Conservation (phyloP, 1,140 invertebrate genomes). For the Aphaenogaster rudis region DNA sequence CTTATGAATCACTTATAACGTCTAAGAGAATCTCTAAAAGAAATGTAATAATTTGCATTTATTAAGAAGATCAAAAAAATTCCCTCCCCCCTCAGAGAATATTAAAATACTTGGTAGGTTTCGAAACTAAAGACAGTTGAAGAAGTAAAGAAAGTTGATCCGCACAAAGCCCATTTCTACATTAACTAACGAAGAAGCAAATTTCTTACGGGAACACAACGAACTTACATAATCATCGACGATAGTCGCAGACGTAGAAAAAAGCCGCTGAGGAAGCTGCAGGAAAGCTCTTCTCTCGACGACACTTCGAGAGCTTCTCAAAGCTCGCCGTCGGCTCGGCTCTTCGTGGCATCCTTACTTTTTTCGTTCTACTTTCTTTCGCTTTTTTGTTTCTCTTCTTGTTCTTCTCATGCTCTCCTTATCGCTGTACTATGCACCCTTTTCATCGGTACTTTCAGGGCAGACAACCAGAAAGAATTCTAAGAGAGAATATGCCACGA, state of each 20-base stretch:
- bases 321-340: constrained; percentile 59
- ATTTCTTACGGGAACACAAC: constrained; percentile 3
- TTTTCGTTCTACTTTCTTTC: constrained; percentile 13
- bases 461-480: background rate
- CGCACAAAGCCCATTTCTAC: constrained; percentile 8
- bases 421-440: constrained; percentile 17
- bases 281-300: constrained; percentile 55
- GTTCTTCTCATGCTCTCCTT: background rate
- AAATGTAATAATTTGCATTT: constrained; percentile 5
- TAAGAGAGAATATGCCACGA: background rate
- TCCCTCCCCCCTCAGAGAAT: background rate
- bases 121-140: background rate
- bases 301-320: constrained; percentile 60
- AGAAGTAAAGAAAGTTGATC: background rate
- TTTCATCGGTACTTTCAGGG: constrained; percentile 18
- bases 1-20: background rate
- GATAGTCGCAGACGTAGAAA: constrained; percentile 27
- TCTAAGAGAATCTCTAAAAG: background rate
- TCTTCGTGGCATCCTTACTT: constrained; percentile 46
- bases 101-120: background rate
- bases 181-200: constrained; percentile 42
- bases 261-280: constrained; percentile 61
- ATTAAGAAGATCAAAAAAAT: background rate
- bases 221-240: constrained; percentile 34
- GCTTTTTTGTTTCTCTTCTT: constrained; percentile 49